Evolutionary conservation across 2,113 vertebrate species (phyloP).

Genomic region (Trematocara variabile): DNA sequence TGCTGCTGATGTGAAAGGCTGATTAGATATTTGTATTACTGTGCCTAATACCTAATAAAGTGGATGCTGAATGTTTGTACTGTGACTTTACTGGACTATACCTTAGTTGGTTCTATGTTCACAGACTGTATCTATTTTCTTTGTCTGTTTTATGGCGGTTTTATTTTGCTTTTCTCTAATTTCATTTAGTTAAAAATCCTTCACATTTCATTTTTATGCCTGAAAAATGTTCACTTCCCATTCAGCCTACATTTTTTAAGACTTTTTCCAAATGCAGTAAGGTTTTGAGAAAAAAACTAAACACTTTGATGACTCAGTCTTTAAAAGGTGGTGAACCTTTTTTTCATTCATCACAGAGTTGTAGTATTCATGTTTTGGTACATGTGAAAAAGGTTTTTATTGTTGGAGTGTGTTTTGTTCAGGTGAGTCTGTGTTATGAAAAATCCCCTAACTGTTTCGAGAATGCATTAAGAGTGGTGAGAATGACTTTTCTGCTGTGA

Average conservation of each 20-base stretch:
- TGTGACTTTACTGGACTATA: neutral
- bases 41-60: neutral
- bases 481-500: neutral
- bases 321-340: neutral
- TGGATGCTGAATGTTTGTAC: neutral
- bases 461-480: neutral
- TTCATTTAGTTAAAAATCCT: neutral
- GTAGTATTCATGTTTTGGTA: neutral
- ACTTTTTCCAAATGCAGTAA: neutral
- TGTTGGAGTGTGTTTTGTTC: neutral
- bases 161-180: neutral
- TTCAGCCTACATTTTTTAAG: neutral
- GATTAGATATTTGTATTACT: neutral
- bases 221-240: neutral
- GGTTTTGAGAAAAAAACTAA: neutral
- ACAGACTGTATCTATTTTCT: neutral
- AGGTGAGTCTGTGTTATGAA: neutral
- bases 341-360: neutral
- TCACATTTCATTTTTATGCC: neutral
- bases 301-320: neutral
- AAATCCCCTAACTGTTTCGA: neutral
- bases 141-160: neutral
- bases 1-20: neutral
- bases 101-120: neutral
- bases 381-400: neutral